Conservation (phyloP, 2,888 invertebrate species). For the Herminia tarsipennalis region DNA sequence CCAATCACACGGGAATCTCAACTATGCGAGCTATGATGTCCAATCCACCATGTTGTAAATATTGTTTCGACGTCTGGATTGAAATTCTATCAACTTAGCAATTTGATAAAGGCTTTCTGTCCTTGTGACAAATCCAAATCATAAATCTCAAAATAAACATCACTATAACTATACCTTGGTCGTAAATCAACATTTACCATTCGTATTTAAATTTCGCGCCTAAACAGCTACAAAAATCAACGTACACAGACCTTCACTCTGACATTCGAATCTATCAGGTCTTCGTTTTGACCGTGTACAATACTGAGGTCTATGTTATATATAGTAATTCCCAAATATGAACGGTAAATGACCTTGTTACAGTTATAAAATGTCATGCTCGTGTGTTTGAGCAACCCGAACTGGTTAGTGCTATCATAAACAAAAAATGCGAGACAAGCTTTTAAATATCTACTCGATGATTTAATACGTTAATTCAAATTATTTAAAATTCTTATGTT, state of each 20-base stretch:
- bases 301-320: conserved; percentile 51
- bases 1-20: conserved; percentile 62
- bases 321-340: conserved; percentile 70
- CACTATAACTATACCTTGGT: no score
- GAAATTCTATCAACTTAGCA: conserved; percentile 12
- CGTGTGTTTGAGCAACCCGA: conserved; percentile 68
- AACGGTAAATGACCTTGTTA: conserved; percentile 79
- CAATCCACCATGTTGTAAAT: conserved; percentile 31
- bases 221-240: conserved; percentile 48
- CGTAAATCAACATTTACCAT: no score
- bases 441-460: conserved; percentile 22
- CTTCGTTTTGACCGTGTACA: conserved; percentile 60
- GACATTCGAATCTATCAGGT: conserved; percentile 67
- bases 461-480: conserved; percentile 21
- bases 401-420: conserved; percentile 61
- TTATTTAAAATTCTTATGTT: conserved; percentile 4
- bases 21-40: conserved; percentile 42
- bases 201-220: conserved; percentile 24
- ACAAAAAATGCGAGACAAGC: conserved; percentile 42
- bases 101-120: conserved; percentile 10
- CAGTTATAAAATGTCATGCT: conserved; percentile 81
- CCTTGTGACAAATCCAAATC: neutral
- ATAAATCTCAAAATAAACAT: no score
- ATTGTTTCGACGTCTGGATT: conserved; percentile 19
- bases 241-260: conserved; percentile 62